Conservation (phyloP, 37 sponge, comb jelly and placozoan genomes). For the Agelas oroides region DNA sequence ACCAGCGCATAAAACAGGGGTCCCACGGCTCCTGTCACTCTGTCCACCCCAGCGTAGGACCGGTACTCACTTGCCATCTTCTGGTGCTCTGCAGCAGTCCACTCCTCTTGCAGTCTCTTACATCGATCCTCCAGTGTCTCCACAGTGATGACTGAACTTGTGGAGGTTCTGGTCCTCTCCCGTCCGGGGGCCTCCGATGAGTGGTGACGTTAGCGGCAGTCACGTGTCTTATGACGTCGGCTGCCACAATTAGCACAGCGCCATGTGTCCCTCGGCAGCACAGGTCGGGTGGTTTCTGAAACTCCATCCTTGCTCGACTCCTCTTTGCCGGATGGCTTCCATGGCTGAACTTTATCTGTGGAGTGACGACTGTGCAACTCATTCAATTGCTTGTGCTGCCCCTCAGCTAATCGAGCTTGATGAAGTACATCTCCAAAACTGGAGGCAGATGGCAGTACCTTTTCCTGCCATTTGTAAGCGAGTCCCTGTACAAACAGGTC, state of each 20-base stretch:
- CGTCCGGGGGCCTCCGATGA: not conserved
- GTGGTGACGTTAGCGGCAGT: not conserved
- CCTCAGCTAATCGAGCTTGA: conserved; percentile 10
- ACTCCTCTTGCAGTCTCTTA: not conserved
- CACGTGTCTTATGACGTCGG: not conserved
- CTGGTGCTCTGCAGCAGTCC: not conserved
- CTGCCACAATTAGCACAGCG: not conserved
- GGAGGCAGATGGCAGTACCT: conserved; percentile 28
- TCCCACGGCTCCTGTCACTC: not conserved
- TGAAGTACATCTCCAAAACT: conserved; percentile 11
- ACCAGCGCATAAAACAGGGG: not conserved
- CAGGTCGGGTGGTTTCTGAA: not conserved
- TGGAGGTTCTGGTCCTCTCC: not conserved
- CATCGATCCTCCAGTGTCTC: not conserved
- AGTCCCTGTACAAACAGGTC: conserved; percentile 5
- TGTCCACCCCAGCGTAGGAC: not conserved
- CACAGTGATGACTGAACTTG: too few species aligned
- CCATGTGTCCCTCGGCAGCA: not conserved
- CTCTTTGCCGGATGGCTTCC: too few species aligned
- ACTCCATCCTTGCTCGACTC: too few species aligned
- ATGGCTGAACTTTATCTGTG: too few species aligned
- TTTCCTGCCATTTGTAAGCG: conserved; percentile 32
- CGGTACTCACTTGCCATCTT: not conserved
- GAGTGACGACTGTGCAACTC: too few species aligned
- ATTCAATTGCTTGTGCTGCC: conserved; percentile 7